phyloP scores from a whole-genome alignment of 2,797 vertebrate species.

The Megaceryle alcyon region DNA sequence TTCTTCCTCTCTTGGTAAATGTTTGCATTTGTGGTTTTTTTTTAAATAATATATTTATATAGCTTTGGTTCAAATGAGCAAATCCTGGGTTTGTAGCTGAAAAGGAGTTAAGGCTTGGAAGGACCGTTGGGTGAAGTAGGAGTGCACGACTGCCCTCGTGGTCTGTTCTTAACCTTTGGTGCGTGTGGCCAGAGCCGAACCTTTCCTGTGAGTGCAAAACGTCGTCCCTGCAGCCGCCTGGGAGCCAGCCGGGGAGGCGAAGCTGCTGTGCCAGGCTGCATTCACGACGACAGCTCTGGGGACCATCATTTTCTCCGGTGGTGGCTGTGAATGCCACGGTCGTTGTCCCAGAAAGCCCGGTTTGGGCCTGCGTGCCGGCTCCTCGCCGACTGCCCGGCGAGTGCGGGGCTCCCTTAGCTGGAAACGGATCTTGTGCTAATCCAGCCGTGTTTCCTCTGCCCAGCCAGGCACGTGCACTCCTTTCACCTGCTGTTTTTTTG shows the following conservation, averaged over 20 bases:
- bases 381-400: fast-evolving
- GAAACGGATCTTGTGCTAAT: not conserved
- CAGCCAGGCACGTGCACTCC: not conserved
- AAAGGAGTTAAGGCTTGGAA: slow-evolving; percentile 7
- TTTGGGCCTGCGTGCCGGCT: not conserved
- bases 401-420: not conserved
- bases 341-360: not conserved
- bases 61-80: slow-evolving; percentile 57
- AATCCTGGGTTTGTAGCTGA: slow-evolving; percentile 46
- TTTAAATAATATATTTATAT: slow-evolving; percentile 59
- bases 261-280: not conserved
- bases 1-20: slow-evolving; percentile 58
- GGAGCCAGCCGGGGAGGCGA: not conserved
- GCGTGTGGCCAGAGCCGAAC: not conserved
- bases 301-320: not conserved
- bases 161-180: not conserved
- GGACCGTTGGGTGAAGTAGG: not conserved
- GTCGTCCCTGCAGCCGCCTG: fast-evolving
- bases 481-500: not conserved
- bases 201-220: not conserved
- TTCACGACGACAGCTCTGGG: not conserved
- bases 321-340: not conserved
- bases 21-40: slow-evolving; percentile 52
- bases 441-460: not conserved
- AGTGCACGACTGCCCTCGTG: not conserved